Conservation (phyloP, 1,140 invertebrate species). For the Pteromalus puparum region DNA sequence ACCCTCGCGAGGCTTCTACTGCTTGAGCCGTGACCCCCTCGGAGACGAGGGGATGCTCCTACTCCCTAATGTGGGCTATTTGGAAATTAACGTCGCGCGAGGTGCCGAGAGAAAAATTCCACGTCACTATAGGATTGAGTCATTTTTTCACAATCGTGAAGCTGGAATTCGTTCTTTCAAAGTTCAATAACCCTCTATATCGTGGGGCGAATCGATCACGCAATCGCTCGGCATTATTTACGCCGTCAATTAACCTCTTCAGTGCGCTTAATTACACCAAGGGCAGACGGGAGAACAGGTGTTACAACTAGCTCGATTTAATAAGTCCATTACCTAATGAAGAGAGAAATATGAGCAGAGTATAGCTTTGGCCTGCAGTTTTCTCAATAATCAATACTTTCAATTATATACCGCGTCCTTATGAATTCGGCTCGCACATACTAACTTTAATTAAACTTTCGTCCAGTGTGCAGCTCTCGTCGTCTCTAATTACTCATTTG, state of each 20-base stretch:
- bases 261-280: background rate
- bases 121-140: too few relatives aligned
- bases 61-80: constrained; percentile 31
- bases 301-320: constrained; percentile 67
- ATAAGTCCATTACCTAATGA: constrained; percentile 74
- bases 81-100: constrained; percentile 33
- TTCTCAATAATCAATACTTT: constrained; percentile 72
- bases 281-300: constrained; percentile 45
- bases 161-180: too few relatives aligned
- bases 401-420: constrained; percentile 71
- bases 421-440: constrained; percentile 62
- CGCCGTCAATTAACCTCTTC: background rate
- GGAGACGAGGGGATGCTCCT: background rate
- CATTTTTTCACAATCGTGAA: too few relatives aligned
- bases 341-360: constrained; percentile 63
- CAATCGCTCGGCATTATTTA: background rate
- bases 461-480: constrained; percentile 15
- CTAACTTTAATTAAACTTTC: constrained; percentile 63
- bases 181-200: background rate
- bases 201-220: constrained; percentile 23
- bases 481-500: constrained; percentile 48
- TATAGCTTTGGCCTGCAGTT: constrained; percentile 29
- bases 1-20: background rate
- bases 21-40: background rate
- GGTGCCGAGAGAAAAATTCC: constrained; percentile 1